Evolutionary conservation across 2,797 vertebrate species (phyloP).

Genomic region (Amniataba percoides): DNA sequence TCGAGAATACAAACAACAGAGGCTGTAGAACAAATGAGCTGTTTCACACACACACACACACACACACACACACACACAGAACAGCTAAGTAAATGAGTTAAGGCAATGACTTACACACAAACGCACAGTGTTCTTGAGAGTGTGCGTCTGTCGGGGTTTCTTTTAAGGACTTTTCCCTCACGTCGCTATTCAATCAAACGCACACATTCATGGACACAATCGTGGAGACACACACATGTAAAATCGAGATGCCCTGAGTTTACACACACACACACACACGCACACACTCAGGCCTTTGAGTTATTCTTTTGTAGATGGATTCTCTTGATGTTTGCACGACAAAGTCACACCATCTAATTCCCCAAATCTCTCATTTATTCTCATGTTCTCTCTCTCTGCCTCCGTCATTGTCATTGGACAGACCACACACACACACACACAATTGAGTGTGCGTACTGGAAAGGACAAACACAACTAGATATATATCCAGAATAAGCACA

Average conservation of each 20-base stretch:
- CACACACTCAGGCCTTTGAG: neutral
- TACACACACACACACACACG: conserved; percentile 6
- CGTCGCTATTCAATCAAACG: conserved; percentile 26
- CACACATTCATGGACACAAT: neutral
- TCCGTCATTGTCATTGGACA: neutral
- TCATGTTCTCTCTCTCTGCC: neutral
- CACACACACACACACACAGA: conserved; percentile 16
- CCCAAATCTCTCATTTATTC: conserved; percentile 18
- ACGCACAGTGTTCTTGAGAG: conserved; percentile 40
- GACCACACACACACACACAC: neutral
- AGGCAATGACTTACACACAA: neutral
- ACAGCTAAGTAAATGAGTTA: conserved; percentile 24
- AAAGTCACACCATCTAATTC: conserved; percentile 4
- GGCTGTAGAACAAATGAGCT: conserved; percentile 66
- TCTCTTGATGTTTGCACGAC: neutral
- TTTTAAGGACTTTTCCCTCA: conserved; percentile 56
- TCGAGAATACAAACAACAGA: conserved; percentile 70
- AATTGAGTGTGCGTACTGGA: no score
- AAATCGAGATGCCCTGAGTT: neutral
- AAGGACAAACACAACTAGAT: neutral
- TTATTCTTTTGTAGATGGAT: neutral
- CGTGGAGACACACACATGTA: neutral
- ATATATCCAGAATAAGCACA: neutral
- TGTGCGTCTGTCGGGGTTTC: conserved; percentile 40
- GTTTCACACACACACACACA: conserved; percentile 11